Evolutionary conservation across 2,797 vertebrate genomes (phyloP).

Genomic region (Microctenopoma stevenorrisi): DNA sequence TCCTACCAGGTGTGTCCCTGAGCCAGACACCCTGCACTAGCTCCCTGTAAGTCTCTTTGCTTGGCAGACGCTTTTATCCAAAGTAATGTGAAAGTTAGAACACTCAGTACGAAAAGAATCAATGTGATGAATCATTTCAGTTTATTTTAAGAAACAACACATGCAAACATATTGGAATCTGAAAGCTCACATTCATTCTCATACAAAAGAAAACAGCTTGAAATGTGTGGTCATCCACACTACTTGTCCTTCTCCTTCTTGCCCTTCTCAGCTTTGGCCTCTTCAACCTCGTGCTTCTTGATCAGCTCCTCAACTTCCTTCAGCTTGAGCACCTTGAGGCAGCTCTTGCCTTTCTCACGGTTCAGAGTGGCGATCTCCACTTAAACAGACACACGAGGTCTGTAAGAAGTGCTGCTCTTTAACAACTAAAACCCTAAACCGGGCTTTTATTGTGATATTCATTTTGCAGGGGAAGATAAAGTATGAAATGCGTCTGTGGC

Average conservation of each 20-base stretch:
- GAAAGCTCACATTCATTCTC: slow-evolving; percentile 5
- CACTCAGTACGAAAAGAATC: neutral
- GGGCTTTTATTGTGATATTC: neutral
- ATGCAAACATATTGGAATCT: slow-evolving; percentile 16
- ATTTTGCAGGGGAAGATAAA: neutral
- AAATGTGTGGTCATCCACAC: neutral
- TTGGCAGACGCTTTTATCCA: too few relatives aligned
- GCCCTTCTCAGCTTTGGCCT: slow-evolving; percentile 93
- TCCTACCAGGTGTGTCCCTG: too few relatives aligned
- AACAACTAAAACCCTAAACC: neutral
- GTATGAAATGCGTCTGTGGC: neutral
- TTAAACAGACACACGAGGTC: slow-evolving; percentile 48
- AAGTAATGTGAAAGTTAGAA: neutral
- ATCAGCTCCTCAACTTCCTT: slow-evolving; percentile 94
- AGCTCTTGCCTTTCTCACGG: slow-evolving; percentile 90
- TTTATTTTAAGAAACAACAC: slow-evolving; percentile 54
- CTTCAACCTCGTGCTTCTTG: slow-evolving; percentile 93
- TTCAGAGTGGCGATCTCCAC: slow-evolving; percentile 96
- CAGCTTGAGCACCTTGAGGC: slow-evolving; percentile 93
- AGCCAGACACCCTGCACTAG: too few relatives aligned
- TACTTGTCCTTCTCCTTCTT: slow-evolving; percentile 95
- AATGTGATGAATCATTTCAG: neutral
- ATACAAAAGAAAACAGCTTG: neutral
- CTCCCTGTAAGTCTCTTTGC: too few relatives aligned
- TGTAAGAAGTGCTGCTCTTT: neutral